Evolutionary conservation across 1,140 invertebrate genomes (phyloP), one percentile per base, ranked within the genome.

Genomic region (Colletes gigas): DNA sequence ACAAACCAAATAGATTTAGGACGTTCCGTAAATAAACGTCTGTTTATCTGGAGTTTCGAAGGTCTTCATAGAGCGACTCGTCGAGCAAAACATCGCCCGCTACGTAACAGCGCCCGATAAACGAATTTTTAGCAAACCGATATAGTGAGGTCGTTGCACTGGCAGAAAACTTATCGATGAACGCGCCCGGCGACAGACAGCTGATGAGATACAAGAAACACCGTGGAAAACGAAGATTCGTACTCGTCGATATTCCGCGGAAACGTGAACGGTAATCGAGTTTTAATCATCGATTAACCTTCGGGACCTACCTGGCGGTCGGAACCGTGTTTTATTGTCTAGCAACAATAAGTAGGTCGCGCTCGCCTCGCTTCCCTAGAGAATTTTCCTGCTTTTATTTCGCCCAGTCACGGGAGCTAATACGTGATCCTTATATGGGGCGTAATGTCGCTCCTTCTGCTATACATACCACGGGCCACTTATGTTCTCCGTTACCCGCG

Each of bases 261-360:
- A 75, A 75, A 74, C 60, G 8, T 44, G 12, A 39, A 41, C 50
- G 19, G 50, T 67, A 76, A 76, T 67, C 19, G 73, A 67, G 62
- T 76, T 76, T 67, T 76, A 76, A 76, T 76, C 67, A 67, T 21
- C 62, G 73, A 76, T 76, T 76, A 76, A 67, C 63, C 73, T 76
- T 76, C 50, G 14, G 21, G 50, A 9, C 8, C 50, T n/a, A 50
- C 47, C 62, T 15, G 62, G 19, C 70, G 30, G n/a, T 47, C 14
- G 41, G 14, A 10, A n/a, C 62, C 47, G 39, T 15, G 63, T 76
- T 67, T 76, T 67, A 76, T 76, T 67, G 73, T 76, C 73, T 67
- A 76, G 67, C 62, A 76, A 67, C 73, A 55, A 66, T 41, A 76
- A 76, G 62, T 76, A 63, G 62, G 73, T 76, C 73, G 63, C 50